Percentiles rank a stretch among this genome's conserved stretches.
Conservation (phyloP, 2,113 vertebrate genomes). For the Calyptommatus sinebrachiatus region DNA sequence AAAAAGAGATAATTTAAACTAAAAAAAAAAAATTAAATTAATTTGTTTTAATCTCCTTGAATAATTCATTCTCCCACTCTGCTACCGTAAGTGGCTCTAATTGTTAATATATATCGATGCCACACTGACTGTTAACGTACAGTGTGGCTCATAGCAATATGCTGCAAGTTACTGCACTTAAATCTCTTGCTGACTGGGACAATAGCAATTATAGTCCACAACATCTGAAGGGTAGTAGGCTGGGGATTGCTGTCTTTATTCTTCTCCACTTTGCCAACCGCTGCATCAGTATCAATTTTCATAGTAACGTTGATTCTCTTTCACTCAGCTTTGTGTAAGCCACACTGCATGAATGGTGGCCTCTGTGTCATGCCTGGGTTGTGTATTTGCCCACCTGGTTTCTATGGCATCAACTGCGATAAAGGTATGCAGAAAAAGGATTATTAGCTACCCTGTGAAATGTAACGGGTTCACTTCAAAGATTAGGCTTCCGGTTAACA, state of each 20-base stretch:
- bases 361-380: slow-evolving; percentile 84
- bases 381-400: slow-evolving; percentile 87
- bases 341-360: slow-evolving; percentile 84
- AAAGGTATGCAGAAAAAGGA: slow-evolving; percentile 75
- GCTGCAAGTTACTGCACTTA: neutral
- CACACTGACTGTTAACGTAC: neutral
- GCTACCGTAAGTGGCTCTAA: no score
- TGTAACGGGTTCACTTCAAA: neutral
- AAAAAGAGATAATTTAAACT: neutral
- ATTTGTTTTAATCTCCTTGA: no score
- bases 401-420: slow-evolving; percentile 84
- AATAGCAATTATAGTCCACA: no score
- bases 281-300: rapidly evolving
- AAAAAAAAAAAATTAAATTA: neutral
- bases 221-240: no score
- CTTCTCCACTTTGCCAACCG: neutral
- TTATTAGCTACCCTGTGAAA: neutral
- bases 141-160: neutral
- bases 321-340: slow-evolving; percentile 76
- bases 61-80: no score
- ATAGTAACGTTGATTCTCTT: slow-evolving; percentile 22
- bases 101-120: neutral
- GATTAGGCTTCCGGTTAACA: neutral
- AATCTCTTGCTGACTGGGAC: neutral
- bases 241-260: no score